Evolutionary conservation across 2,797 vertebrate genomes (phyloP).

Genomic region (Neomorphus geoffroyi): DNA sequence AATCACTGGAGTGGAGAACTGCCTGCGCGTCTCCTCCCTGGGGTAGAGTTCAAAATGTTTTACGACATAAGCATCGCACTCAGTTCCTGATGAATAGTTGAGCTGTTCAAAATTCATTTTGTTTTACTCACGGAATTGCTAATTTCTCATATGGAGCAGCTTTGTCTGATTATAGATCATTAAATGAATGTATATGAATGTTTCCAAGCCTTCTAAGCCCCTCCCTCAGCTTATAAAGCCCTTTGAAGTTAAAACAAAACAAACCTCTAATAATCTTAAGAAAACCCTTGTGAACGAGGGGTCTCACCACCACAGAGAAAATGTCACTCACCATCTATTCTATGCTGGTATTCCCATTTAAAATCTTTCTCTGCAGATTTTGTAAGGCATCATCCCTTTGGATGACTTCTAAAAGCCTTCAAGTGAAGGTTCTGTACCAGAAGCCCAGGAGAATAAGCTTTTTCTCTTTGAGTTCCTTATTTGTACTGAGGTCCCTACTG

Average conservation of each 20-base stretch:
- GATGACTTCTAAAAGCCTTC: not conserved
- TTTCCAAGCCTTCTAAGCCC: not conserved
- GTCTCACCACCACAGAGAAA: not conserved
- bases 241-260: not conserved
- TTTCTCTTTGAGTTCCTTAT: not conserved
- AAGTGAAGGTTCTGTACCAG: not conserved
- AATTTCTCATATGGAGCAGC: not conserved
- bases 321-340: not conserved
- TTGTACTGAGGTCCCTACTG: not conserved
- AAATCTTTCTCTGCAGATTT: not conserved
- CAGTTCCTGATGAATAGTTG: not conserved
- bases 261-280: not conserved
- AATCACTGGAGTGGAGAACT: not conserved
- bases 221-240: not conserved
- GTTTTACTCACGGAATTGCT: not conserved
- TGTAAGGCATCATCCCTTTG: not conserved
- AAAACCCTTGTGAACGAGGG: not conserved
- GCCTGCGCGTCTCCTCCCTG: not conserved
- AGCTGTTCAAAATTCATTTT: not conserved
- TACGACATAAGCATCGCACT: fast-evolving
- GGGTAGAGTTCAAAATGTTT: not conserved
- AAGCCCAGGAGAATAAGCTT: not conserved
- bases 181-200: not conserved
- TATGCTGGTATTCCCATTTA: not conserved
- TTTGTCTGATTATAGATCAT: not conserved